phyloP scores from a whole-genome alignment of 2,888 invertebrate species.

The Graphium colonna region DNA sequence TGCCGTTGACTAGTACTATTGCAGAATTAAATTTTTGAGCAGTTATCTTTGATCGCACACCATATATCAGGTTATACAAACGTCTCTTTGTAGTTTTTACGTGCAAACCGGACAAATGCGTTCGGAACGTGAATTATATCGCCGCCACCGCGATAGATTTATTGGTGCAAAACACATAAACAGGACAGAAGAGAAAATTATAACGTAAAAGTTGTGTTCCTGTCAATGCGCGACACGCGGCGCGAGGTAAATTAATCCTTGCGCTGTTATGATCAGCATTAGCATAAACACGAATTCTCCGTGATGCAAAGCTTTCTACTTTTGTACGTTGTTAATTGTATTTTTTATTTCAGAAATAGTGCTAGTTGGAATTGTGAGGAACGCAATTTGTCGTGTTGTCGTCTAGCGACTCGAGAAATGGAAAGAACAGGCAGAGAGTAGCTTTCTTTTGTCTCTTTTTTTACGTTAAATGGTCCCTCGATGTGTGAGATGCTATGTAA shows the following conservation, averaged over 20 bases:
- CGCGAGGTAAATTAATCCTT: constrained; percentile 16
- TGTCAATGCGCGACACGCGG: constrained; percentile 6
- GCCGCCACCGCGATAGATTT: constrained; percentile 1
- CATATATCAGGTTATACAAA: not conserved
- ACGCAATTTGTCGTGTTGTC: constrained; percentile 2
- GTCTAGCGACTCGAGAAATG: not conserved
- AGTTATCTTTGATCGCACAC: not conserved
- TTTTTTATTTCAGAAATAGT: not conserved
- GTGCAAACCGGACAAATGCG: constrained; percentile 1
- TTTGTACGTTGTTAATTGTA: constrained; percentile 11
- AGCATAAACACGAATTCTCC: constrained; percentile 18
- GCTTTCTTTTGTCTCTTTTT: not conserved
- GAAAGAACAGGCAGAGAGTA: not conserved
- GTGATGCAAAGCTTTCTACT: constrained; percentile 10
- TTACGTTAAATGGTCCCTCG: too few relatives aligned
- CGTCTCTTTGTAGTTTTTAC: not conserved
- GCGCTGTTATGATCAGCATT: constrained; percentile 14
- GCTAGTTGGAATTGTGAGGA: not conserved
- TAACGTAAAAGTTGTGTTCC: not conserved
- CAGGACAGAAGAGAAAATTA: constrained; percentile 6
- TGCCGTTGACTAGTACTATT: too few relatives aligned
- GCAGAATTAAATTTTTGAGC: too few relatives aligned
- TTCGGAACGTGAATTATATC: constrained; percentile 7
- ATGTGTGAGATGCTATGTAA: too few relatives aligned
- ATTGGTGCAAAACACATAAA: not conserved